These are phyloP conservation scores for Erethizon dorsatum DNA, from an alignment of 2,797 vertebrate species.

Conservation along the genomic window DNA sequence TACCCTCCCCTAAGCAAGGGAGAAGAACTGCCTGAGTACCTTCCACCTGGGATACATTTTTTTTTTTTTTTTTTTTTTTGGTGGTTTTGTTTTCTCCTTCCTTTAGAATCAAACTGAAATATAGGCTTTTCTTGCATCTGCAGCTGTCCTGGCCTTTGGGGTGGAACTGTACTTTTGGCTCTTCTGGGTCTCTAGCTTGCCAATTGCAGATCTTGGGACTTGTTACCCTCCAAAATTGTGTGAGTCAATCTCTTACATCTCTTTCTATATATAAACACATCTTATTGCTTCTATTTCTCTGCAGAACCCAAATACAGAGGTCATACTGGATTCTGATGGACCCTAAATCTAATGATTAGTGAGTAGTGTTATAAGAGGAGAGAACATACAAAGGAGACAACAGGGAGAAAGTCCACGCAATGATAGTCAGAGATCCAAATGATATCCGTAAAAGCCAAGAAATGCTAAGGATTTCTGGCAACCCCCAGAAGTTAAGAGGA, in stretches of 20 bases:
- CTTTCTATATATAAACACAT: neutral
- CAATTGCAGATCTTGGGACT: neutral
- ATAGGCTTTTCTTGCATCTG: neutral
- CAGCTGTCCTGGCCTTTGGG: neutral
- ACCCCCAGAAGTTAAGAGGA: neutral
- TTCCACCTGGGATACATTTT: neutral
- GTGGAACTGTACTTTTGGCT: neutral
- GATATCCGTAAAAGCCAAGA: neutral
- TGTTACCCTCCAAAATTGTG: neutral
- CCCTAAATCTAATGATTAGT: neutral
- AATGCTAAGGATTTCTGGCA: neutral
- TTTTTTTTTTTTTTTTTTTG: neutral
- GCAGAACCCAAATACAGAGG: neutral
- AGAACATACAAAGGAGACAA: neutral
- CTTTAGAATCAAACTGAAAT: neutral
- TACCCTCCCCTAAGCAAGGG: accelerated
- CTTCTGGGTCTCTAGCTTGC: neutral
- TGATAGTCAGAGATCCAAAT: neutral
- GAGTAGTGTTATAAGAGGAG: neutral
- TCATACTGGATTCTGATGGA: neutral
- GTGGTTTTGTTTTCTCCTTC: neutral
- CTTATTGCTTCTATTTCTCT: neutral
- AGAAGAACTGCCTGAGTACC: neutral
- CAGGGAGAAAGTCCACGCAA: neutral
- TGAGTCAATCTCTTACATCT: neutral